phyloP scores from a whole-genome alignment of 30 jellyfish, hydroid and myxozoan species.

The Turritopsis rubra region DNA sequence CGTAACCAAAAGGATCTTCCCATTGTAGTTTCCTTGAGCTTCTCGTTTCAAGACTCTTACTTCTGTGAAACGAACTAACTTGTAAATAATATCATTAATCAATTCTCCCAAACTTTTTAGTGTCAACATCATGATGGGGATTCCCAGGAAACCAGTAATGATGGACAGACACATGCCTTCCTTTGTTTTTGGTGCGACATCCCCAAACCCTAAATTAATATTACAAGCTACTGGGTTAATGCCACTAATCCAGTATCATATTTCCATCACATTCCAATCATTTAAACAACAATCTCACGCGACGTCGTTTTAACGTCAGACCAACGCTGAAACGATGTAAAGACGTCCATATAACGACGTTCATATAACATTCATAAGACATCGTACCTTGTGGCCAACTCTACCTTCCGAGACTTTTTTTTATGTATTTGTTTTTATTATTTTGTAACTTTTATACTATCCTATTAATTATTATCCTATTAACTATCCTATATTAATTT shows the following conservation, averaged over 20 bases:
- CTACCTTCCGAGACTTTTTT: too few relatives aligned
- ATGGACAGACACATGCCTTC: slow-evolving; percentile 8
- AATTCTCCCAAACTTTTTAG: slow-evolving; percentile 11
- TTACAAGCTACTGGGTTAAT: too few relatives aligned
- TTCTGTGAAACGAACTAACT: background rate
- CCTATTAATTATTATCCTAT: too few relatives aligned
- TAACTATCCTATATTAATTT: too few relatives aligned
- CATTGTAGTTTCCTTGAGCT: background rate
- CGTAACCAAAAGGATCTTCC: background rate
- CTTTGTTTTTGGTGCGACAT: background rate
- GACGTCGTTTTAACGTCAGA: background rate
- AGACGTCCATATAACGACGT: background rate
- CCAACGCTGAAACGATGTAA: background rate
- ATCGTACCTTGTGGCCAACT: too few relatives aligned
- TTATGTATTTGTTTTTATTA: too few relatives aligned
- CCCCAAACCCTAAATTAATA: slow-evolving; percentile 2
- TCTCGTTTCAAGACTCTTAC: background rate
- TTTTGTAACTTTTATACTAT: too few relatives aligned
- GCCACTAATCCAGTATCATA: too few relatives aligned
- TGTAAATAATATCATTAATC: background rate
- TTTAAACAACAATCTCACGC: background rate
- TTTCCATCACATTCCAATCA: background rate
- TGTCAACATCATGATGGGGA: slow-evolving; percentile 13
- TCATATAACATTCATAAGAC: too few relatives aligned
- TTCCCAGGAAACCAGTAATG: background rate